phyloP scores from a whole-genome alignment of 2,888 invertebrate genomes.

The Himalopsyche tibetana region DNA sequence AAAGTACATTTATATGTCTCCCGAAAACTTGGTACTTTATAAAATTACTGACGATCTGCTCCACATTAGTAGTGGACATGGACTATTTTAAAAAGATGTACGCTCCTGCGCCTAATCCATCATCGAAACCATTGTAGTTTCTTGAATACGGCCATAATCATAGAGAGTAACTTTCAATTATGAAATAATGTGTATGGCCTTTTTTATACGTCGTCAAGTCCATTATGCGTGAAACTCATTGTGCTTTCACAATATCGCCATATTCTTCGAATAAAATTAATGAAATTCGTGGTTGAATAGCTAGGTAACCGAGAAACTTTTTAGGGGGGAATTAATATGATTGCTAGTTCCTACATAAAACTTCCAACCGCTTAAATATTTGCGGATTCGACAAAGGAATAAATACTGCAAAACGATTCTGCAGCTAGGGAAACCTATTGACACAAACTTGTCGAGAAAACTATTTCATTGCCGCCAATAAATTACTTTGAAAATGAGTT shows the following conservation, averaged over 20 bases:
- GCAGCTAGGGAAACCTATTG: too few relatives aligned
- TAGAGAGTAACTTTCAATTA: background rate
- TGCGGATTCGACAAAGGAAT: background rate
- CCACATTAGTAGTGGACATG: too few relatives aligned
- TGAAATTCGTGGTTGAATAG: background rate
- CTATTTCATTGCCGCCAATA: too few relatives aligned
- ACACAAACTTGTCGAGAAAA: too few relatives aligned
- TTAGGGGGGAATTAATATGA: background rate
- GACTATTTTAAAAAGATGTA: too few relatives aligned
- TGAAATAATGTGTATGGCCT: background rate
- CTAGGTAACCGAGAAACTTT: background rate
- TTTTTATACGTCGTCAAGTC: background rate
- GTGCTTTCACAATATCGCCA: background rate
- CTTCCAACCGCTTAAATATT: background rate
- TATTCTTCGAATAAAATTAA: background rate
- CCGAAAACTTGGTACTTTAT: too few relatives aligned
- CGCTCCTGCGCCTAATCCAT: background rate
- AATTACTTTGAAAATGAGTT: too few relatives aligned
- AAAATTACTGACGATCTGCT: too few relatives aligned
- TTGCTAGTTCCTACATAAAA: conserved; percentile 2
- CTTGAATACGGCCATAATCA: background rate
- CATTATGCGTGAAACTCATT: background rate
- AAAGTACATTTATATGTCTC: too few relatives aligned
- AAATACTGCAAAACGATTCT: too few relatives aligned
- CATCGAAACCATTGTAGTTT: background rate